phyloP scores from a whole-genome alignment of 35 echinoderm and acorn worm species.

The Hemicentrotus pulcherrimus region DNA sequence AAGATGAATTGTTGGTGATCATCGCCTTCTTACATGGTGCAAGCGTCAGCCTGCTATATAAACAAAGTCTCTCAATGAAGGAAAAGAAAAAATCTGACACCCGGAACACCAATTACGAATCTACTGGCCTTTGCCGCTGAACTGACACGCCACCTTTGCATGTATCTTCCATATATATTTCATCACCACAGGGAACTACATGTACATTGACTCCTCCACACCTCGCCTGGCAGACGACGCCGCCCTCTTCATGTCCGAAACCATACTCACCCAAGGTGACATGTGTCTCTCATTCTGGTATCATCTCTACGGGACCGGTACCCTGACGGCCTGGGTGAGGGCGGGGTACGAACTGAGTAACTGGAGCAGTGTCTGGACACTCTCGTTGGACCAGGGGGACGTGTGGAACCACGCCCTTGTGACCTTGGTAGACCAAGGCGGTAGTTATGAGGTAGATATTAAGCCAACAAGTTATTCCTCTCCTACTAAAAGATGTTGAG shows the following conservation, averaged over 20 bases:
- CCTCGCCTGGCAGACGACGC: constrained; percentile 43
- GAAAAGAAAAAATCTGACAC: too few relatives aligned
- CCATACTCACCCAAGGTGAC: constrained; percentile 29
- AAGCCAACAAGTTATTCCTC: too few relatives aligned
- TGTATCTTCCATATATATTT: background rate
- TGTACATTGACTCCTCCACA: constrained; percentile 69
- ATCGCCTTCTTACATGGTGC: too few relatives aligned
- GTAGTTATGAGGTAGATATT: constrained; percentile 52
- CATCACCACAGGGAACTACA: constrained; percentile 70
- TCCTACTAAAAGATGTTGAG: too few relatives aligned
- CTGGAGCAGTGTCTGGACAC: constrained; percentile 61
- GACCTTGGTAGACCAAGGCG: constrained; percentile 12
- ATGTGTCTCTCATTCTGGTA: constrained; percentile 89
- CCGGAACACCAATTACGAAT: too few relatives aligned
- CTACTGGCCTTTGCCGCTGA: too few relatives aligned
- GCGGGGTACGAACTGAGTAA: background rate
- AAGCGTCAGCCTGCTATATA: too few relatives aligned
- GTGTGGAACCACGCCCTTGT: constrained; percentile 73
- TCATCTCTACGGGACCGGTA: constrained; percentile 64
- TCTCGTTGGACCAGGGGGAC: constrained; percentile 67
- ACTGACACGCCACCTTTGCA: too few relatives aligned
- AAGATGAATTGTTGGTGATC: too few relatives aligned
- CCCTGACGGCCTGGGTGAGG: constrained; percentile 36
- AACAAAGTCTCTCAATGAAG: too few relatives aligned
- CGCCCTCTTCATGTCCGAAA: constrained; percentile 63